Evolutionary conservation across 2,888 invertebrate species (phyloP).

Genomic region (Aporophyla lueneburgensis): DNA sequence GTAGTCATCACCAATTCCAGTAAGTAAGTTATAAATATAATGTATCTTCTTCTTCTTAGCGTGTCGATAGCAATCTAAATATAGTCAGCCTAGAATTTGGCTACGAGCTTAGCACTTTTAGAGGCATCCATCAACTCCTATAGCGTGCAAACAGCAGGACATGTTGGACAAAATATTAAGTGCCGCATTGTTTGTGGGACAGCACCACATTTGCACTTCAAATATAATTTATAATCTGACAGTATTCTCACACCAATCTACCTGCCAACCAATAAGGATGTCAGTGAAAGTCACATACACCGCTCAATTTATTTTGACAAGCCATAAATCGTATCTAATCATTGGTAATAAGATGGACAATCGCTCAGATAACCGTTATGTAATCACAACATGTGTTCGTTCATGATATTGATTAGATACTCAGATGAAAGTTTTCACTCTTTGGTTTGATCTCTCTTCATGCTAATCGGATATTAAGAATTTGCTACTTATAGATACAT

Average conservation of each 20-base stretch:
- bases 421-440: constrained; percentile 44
- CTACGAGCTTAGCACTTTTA: too few species aligned
- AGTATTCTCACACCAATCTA: background rate
- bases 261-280: constrained; percentile 24
- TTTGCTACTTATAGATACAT: constrained; percentile 7
- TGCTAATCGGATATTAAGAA: constrained; percentile 39
- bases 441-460: constrained; percentile 47
- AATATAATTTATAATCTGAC: background rate
- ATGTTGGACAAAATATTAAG: too few species aligned
- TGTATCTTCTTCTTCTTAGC: too few species aligned
- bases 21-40: too few species aligned
- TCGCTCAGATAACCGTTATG: constrained; percentile 52
- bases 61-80: too few species aligned
- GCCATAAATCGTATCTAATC: constrained; percentile 67
- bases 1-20: too few species aligned
- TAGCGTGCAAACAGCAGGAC: too few species aligned
- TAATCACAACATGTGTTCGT: constrained; percentile 52
- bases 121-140: too few species aligned
- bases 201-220: too few species aligned
- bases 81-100: too few species aligned
- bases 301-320: constrained; percentile 73
- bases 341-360: constrained; percentile 59
- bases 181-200: too few species aligned
- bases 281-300: constrained; percentile 60
- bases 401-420: constrained; percentile 38